These are phyloP conservation scores for Drosophila suboccidentalis DNA, from an alignment of 2,888 invertebrate species.

Conservation along the genomic window DNA sequence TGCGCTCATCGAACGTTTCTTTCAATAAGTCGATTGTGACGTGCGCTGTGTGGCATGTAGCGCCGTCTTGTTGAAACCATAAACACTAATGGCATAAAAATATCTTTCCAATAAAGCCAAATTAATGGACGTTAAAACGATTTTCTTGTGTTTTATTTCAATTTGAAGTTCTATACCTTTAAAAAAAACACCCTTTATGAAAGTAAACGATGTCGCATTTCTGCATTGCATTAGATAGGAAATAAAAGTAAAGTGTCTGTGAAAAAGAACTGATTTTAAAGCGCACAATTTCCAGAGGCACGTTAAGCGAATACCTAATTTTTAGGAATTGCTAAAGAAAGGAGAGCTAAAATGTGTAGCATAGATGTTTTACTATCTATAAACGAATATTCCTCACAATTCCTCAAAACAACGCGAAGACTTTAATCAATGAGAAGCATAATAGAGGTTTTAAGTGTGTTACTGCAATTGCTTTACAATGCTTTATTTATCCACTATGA, in stretches of 20 bases:
- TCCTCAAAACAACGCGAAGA: background rate
- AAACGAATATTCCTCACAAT: background rate
- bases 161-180: too few relatives aligned
- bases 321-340: conserved; percentile 3
- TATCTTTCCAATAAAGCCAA: too few relatives aligned
- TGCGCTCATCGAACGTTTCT: too few relatives aligned
- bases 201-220: conserved; percentile 22
- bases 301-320: background rate
- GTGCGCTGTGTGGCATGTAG: too few relatives aligned
- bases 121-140: too few relatives aligned
- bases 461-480: background rate
- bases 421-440: background rate
- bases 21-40: too few relatives aligned
- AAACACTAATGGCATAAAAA: too few relatives aligned
- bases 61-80: too few relatives aligned
- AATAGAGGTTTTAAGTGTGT: background rate
- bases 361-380: conserved; percentile 4
- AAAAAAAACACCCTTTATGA: too few relatives aligned
- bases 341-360: background rate
- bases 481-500: background rate
- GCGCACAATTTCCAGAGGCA: conserved; percentile 6
- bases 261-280: conserved; percentile 41
- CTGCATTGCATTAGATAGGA: conserved; percentile 18
- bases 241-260: conserved; percentile 42
- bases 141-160: too few relatives aligned